phyloP scores from a whole-genome alignment of 2,113 vertebrate genomes.

The Cariama cristata region DNA sequence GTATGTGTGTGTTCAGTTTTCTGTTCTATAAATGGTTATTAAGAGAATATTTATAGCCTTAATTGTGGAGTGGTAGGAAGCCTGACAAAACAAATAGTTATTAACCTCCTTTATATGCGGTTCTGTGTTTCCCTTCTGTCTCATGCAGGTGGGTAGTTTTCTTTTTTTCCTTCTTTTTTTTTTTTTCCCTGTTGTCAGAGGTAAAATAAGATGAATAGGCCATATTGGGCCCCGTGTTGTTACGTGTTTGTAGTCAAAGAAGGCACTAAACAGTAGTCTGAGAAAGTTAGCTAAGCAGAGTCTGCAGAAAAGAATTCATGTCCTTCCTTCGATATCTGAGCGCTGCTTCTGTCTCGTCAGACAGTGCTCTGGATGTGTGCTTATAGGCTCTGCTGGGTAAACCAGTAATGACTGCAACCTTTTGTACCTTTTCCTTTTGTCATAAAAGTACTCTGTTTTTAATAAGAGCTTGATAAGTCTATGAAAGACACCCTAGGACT shows the following conservation, averaged over 20 bases:
- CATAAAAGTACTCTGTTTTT: neutral
- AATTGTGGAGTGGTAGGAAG: neutral
- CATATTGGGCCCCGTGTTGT: rapidly evolving
- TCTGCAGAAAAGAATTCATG: neutral
- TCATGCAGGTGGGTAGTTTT: neutral
- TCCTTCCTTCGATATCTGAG: neutral
- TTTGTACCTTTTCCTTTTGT: neutral
- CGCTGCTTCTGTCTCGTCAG: neutral
- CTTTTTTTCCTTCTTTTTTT: neutral
- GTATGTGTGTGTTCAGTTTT: neutral
- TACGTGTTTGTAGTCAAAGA: neutral
- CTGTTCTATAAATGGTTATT: neutral
- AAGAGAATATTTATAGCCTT: neutral
- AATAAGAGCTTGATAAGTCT: neutral
- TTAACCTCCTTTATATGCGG: neutral
- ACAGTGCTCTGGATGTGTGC: neutral
- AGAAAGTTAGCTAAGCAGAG: neutral
- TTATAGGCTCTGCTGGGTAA: neutral
- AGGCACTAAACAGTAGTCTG: neutral
- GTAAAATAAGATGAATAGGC: neutral
- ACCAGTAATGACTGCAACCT: neutral
- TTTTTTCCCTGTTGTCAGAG: rapidly evolving
- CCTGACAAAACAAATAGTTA: neutral
- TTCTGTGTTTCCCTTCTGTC: rapidly evolving
- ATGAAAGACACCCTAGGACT: neutral